A percentile compares a stretch with the other conserved stretches of the same genome.
Conservation (phyloP, 2,113 vertebrate genomes). For the Psittacara wagleri region DNA sequence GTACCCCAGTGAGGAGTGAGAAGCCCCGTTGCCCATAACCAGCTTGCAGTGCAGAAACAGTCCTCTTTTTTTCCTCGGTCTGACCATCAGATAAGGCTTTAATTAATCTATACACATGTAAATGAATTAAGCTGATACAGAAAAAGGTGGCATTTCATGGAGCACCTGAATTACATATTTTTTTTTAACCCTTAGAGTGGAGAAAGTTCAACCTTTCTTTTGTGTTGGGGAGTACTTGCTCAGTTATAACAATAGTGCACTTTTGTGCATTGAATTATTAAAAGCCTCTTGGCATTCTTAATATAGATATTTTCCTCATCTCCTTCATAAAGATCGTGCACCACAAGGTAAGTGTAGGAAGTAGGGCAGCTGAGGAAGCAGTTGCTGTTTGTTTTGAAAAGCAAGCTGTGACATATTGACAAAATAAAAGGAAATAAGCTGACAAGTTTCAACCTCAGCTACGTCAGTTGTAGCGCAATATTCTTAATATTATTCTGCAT, state of each 20-base stretch:
- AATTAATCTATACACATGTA: neutral
- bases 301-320: neutral
- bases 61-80: neutral
- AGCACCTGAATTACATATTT: neutral
- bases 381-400: neutral
- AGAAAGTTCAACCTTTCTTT: neutral
- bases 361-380: neutral
- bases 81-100: neutral
- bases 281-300: neutral
- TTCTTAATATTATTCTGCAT: neutral
- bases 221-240: neutral
- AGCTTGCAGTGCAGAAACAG: neutral
- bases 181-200: neutral
- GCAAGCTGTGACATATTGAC: neutral
- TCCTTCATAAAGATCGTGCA: neutral
- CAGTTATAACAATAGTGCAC: neutral
- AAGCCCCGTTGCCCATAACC: neutral
- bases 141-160: neutral
- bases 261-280: constrained; percentile 2
- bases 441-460: neutral
- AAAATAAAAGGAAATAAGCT: neutral
- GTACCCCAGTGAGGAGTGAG: neutral
- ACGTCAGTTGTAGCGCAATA: neutral
- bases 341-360: neutral
- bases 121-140: neutral